Evolutionary conservation across 2,797 vertebrate genomes (phyloP), one percentile per base, ranked within the genome.

Genomic region (Hoplostethus mediterraneus): DNA sequence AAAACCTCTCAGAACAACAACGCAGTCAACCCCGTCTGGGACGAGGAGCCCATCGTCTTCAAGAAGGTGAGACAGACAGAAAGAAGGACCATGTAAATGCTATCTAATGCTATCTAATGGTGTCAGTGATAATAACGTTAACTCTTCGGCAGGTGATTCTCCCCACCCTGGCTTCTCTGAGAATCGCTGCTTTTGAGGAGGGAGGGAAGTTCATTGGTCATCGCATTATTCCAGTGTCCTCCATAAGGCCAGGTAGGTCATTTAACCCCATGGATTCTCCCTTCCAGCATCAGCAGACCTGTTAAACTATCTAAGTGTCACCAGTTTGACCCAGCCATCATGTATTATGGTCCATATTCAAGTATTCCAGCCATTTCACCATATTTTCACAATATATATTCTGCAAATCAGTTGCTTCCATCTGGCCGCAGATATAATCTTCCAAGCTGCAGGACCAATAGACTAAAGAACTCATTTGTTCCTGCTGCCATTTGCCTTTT

Each of bases 191-290:
- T 56, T 99, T 97, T 86, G 98, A 99, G 87, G 98, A 99, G 93
- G 96, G 95, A 82, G 97, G 98, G 31, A 99, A 97, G 81, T 98
- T 97, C 64, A 98, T 99, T 0, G 98, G 98, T 30, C 98, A 99
- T 73, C 95, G 97, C 51, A 97, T 99, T 83, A 94, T 99, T 77
- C 98, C 98, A 0, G 97, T 99, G 13, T 96, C 96, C 59, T 97
- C 98, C 38, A 95, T 99, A 74, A 92, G 98, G 61, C 98, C 98
- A 94, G 98, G 98, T 92, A 73, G 3, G 11, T 38, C 3, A 2
- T 12, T 33, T 0, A 1, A 9, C 11, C 10, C 16, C 30, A 21
- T 48, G 17, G 3, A 30, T 17, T 33, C 21, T 4, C 28, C 0
- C 9, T 16, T 28, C 28, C 28, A 28, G 1, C 28, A 3, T 28